Percentiles rank a stretch among this genome's conserved stretches.
Conservation (phyloP, 2,797 vertebrate genomes). For the Delichon dasypus region DNA sequence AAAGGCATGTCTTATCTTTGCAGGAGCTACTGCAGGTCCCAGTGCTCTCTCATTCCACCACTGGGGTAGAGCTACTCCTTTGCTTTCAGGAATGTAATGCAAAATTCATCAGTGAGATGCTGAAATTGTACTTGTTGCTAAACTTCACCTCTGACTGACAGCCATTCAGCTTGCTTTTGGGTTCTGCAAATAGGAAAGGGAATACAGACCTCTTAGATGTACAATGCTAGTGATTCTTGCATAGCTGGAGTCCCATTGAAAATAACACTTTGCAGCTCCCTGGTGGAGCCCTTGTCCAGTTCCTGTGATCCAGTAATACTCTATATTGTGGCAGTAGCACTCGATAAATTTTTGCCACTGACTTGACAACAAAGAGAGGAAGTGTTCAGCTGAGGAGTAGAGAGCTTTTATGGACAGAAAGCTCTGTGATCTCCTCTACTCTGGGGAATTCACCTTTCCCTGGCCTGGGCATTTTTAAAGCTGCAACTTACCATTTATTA, state of each 20-base stretch:
- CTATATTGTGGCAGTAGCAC: background rate
- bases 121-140: background rate
- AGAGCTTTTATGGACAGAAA: background rate
- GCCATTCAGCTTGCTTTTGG: background rate
- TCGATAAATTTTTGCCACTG: background rate
- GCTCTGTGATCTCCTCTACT: background rate
- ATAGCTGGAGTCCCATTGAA: background rate
- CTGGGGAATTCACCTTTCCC: background rate
- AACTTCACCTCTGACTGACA: background rate
- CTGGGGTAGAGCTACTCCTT: background rate
- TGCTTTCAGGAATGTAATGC: background rate
- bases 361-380: background rate
- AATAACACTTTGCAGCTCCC: background rate
- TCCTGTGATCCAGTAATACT: background rate
- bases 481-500: background rate
- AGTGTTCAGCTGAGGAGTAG: background rate
- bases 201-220: background rate
- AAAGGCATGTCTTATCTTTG: background rate
- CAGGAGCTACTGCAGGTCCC: background rate
- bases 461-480: background rate
- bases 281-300: background rate
- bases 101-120: background rate
- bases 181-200: background rate
- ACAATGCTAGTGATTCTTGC: background rate
- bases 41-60: background rate